Percentiles rank a stretch among this genome's conserved stretches.
phyloP scores from a whole-genome alignment of 2,888 invertebrate genomes.

The Eupithecia subumbrata region DNA sequence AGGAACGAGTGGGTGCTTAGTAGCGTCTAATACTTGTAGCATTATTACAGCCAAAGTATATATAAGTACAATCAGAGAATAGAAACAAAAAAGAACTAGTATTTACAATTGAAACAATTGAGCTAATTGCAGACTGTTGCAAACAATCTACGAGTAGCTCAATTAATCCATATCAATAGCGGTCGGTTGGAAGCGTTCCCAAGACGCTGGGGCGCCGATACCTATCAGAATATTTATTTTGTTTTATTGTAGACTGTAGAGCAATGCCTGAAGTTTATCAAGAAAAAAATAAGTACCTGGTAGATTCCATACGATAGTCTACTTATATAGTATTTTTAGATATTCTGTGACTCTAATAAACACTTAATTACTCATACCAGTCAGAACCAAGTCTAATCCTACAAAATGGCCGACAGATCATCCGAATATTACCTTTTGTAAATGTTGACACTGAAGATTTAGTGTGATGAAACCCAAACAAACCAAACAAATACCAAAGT shows the following conservation, averaged over 20 bases:
- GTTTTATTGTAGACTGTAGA: background rate
- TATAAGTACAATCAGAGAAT: no score
- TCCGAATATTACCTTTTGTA: background rate
- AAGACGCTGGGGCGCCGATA: no score
- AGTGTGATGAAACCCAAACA: background rate
- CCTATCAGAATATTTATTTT: background rate
- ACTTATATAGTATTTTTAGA: background rate
- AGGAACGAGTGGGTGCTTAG: no score
- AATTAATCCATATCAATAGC: no score
- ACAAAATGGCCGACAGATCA: background rate
- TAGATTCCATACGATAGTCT: no score
- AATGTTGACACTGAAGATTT: background rate
- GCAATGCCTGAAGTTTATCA: no score
- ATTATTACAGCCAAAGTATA: background rate
- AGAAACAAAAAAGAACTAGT: no score
- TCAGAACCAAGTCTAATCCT: background rate
- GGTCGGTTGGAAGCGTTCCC: no score
- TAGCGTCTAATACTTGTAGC: background rate
- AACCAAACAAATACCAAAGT: background rate
- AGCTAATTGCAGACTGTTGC: no score
- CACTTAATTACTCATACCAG: background rate
- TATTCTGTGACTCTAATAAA: background rate
- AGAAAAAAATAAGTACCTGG: no score
- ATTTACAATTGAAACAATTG: no score
- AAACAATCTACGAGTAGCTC: no score